Percentiles rank a stretch among this genome's conserved stretches.
These are phyloP conservation scores for Sepioteuthis lessoniana DNA, from an alignment of 2,888 invertebrate species.

Conservation along the genomic window DNA sequence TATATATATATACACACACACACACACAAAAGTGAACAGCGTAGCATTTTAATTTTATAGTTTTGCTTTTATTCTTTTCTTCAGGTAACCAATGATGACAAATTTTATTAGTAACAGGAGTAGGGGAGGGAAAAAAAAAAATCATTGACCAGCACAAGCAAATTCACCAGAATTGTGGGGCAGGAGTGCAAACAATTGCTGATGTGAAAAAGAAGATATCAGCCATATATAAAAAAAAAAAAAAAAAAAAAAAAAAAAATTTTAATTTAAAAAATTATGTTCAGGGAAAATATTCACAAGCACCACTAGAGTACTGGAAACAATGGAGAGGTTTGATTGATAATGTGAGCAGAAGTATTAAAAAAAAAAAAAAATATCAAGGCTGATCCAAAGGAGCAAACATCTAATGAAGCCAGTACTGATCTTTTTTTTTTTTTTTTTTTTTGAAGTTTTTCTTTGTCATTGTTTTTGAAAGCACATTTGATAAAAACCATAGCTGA, in stretches of 20 bases:
- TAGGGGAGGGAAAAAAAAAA: background rate
- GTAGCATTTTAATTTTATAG: slow-evolving; percentile 24
- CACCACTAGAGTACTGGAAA: slow-evolving; percentile 38
- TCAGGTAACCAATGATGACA: slow-evolving; percentile 44
- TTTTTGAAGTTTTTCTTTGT: background rate
- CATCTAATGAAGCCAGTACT: slow-evolving; percentile 35
- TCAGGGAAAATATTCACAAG: slow-evolving; percentile 43
- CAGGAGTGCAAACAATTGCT: slow-evolving; percentile 38
- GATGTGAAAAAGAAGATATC: background rate
- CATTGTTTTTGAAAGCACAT: slow-evolving; percentile 39
- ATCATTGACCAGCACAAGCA: slow-evolving; percentile 46
- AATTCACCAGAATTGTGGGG: slow-evolving; percentile 44
- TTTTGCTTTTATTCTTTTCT: slow-evolving; percentile 41
- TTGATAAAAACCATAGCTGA: slow-evolving; percentile 35
- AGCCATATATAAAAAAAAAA: background rate
- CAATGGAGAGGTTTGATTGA: slow-evolving; percentile 41
- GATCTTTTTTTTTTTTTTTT: background rate
- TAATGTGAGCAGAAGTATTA: slow-evolving; percentile 16
- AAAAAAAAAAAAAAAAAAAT: no score
- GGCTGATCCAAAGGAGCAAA: slow-evolving; percentile 25
- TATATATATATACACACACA: no score
- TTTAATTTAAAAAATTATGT: background rate
- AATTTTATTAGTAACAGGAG: background rate
- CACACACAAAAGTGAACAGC: background rate
- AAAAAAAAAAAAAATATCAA: slow-evolving; percentile 39